Conservation (phyloP, 2,113 vertebrate genomes). For the Lutjanus erythropterus region DNA sequence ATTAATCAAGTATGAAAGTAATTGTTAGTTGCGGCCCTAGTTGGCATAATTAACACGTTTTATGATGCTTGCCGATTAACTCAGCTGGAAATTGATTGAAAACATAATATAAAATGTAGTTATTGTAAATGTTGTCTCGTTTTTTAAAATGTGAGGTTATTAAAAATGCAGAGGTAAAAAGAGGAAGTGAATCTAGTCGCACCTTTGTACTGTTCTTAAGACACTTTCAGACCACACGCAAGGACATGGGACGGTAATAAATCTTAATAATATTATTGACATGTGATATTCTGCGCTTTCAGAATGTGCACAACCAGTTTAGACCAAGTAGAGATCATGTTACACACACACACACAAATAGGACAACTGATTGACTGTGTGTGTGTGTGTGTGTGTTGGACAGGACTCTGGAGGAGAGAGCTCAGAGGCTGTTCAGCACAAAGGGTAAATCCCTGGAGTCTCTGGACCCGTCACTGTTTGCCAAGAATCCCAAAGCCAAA, state of each 20-base stretch:
- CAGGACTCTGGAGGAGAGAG: constrained; percentile 96
- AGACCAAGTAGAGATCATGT: neutral
- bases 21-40: too few relatives aligned
- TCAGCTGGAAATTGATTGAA: neutral
- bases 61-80: neutral
- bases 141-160: too few relatives aligned
- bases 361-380: neutral
- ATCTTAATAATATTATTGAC: too few relatives aligned
- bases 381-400: neutral
- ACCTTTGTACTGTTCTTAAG: too few relatives aligned
- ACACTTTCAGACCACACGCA: neutral
- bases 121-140: too few relatives aligned
- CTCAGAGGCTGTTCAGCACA: constrained; percentile 96
- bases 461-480: constrained; percentile 94
- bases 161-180: too few relatives aligned
- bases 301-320: neutral
- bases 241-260: neutral
- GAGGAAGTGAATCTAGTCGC: too few relatives aligned
- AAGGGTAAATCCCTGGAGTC: constrained; percentile 97
- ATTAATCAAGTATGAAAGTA: too few relatives aligned
- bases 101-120: neutral
- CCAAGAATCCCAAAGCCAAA: constrained; percentile 97
- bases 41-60: neutral
- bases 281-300: too few relatives aligned
- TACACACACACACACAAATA: neutral